Evolutionary conservation across 2,797 vertebrate species (phyloP).

Genomic region (Lithobates pipiens): DNA sequence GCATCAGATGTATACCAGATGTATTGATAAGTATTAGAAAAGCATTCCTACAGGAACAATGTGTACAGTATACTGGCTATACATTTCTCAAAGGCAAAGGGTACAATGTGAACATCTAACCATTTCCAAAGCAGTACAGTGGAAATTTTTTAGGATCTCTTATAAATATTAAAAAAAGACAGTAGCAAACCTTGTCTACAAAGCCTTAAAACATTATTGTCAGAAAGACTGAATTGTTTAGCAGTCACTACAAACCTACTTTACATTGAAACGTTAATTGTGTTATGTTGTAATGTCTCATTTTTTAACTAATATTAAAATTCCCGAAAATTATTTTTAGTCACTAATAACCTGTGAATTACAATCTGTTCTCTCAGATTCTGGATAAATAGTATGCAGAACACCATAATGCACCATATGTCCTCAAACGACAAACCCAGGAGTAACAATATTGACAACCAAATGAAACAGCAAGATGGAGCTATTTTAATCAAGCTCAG

Average conservation of each 20-base stretch:
- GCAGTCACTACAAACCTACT: neutral
- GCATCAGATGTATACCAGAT: too few relatives aligned
- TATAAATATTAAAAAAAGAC: too few relatives aligned
- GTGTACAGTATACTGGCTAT: too few relatives aligned
- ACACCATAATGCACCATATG: conserved; percentile 32
- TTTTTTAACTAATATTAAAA: conserved; percentile 23
- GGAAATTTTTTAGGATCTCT: too few relatives aligned
- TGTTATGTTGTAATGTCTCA: neutral
- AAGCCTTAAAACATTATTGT: too few relatives aligned
- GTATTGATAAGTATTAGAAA: too few relatives aligned
- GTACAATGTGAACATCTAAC: too few relatives aligned
- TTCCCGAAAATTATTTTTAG: neutral
- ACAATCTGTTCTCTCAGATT: conserved; percentile 14
- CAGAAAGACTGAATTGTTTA: too few relatives aligned
- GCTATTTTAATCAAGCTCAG: conserved; percentile 20
- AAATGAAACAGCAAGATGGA: conserved; percentile 34
- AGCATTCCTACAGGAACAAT: too few relatives aligned
- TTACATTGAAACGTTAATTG: neutral
- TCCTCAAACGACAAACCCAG: conserved; percentile 30
- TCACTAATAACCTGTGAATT: conserved; percentile 3
- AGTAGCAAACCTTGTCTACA: too few relatives aligned
- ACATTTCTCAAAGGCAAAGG: too few relatives aligned
- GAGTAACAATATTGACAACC: conserved; percentile 34
- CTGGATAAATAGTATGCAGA: conserved; percentile 22
- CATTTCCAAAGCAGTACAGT: too few relatives aligned